Conservation (phyloP, 2,888 invertebrate genomes). For the Teinopalpus imperialis region DNA sequence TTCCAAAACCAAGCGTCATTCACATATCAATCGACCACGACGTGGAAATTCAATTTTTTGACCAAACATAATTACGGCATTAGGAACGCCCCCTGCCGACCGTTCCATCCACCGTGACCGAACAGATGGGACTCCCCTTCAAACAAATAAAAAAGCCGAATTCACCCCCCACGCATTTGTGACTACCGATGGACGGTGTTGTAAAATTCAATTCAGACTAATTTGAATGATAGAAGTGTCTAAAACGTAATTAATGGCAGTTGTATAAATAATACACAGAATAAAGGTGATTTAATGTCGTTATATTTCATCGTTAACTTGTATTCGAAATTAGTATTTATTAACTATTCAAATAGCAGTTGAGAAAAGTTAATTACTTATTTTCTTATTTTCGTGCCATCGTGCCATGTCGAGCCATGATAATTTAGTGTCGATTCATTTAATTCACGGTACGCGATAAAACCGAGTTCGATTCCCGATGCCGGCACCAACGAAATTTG, state of each 20-base stretch:
- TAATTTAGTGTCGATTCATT: too few relatives aligned
- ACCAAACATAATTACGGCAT: slow-evolving; percentile 11
- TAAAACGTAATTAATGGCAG: not conserved
- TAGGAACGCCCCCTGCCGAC: not conserved
- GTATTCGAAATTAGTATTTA: too few relatives aligned
- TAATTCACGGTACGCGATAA: too few relatives aligned
- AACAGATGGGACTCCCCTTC: slow-evolving; percentile 20
- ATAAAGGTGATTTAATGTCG: too few relatives aligned
- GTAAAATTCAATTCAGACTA: not conserved
- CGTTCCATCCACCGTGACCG: slow-evolving; percentile 16
- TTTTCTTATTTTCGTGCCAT: too few relatives aligned
- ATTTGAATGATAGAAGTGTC: not conserved
- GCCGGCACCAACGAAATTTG: not conserved
- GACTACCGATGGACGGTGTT: not conserved
- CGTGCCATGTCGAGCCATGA: too few relatives aligned
- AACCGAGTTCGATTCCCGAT: too few relatives aligned
- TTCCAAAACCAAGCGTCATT: too few relatives aligned
- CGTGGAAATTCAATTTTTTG: slow-evolving; percentile 5
- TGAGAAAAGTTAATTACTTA: too few relatives aligned
- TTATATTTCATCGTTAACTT: too few relatives aligned
- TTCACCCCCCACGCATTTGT: not conserved
- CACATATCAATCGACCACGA: not conserved
- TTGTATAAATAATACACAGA: too few relatives aligned
- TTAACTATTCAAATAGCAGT: too few relatives aligned
- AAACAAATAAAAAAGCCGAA: slow-evolving; percentile 1